Evolutionary conservation across 2,797 vertebrate species (phyloP).

Genomic region (Parambassis ranga): DNA sequence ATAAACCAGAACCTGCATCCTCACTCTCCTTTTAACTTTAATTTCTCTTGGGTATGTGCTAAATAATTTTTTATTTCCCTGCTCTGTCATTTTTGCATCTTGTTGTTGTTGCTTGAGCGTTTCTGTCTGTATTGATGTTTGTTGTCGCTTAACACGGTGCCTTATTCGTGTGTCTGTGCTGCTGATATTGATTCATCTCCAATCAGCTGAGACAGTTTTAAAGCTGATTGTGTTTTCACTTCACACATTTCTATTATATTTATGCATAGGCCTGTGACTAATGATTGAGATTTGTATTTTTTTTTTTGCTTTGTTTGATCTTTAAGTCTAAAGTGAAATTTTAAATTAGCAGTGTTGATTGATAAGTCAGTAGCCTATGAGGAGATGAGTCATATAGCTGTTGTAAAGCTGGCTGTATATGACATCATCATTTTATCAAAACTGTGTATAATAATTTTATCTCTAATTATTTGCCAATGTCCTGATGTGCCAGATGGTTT

Average conservation of each 20-base stretch:
- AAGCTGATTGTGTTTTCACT: background rate
- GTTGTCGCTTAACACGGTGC: background rate
- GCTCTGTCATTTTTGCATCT: constrained; percentile 29
- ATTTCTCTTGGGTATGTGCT: constrained; percentile 40
- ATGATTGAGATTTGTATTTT: background rate
- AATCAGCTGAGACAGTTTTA: constrained; percentile 1
- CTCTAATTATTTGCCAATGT: background rate
- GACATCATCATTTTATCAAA: background rate
- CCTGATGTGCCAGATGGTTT: too few species aligned
- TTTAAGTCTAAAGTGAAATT: background rate
- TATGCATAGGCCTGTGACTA: background rate
- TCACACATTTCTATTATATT: background rate
- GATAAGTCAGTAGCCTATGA: background rate
- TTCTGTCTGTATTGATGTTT: constrained; percentile 33
- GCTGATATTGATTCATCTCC: constrained; percentile 34
- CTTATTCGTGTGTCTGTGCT: constrained; percentile 3
- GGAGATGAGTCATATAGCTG: too few species aligned
- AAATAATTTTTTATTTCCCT: constrained; percentile 20
- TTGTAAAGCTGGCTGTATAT: too few species aligned
- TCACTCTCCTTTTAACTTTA: constrained; percentile 3
- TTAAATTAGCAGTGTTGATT: background rate
- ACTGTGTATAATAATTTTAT: background rate
- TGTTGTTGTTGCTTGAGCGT: constrained; percentile 23
- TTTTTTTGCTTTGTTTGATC: background rate
- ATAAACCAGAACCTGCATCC: constrained; percentile 11